Base-by-base conservation (phyloP, 2,888 invertebrate species). In the Drosophila borealis region DNA sequence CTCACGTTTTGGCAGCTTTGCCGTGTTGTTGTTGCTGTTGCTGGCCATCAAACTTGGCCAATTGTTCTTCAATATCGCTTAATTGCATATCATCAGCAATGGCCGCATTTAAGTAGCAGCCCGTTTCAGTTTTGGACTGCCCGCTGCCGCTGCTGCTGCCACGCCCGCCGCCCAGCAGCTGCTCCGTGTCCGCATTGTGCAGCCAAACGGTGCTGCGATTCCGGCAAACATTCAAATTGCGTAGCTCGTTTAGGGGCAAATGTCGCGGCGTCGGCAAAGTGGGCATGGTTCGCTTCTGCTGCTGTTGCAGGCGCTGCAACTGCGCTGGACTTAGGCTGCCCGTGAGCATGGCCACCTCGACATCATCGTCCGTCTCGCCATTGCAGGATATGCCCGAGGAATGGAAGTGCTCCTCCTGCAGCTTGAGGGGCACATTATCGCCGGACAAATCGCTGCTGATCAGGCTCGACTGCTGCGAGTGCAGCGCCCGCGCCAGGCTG, bases 1-100 rank as follows among this genome's bases (percentile, higher is more conserved):
- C 78, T 78, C 64, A 80, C 78, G 67, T 77, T 77, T 77, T 61
- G 69, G 73, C 71, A 70, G 67, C 64, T 41, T 53, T 49, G 48
- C 19, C 34, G 56, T 34, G 66, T 25, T 62, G 73, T n/a, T 21
- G 49, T 36, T 71, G 46, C 10, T 59, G 71, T 25, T 51, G 67
- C 34, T 70, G 74, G 63, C 77, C 78, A 75, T 85, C 77, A 68
- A 90, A 88, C 74, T 82, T 89, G 63, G 92, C 90, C 80, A 92
- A 81, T 86, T 92, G 91, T 79, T 92, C 92, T 73, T 92, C 92
- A 75, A 92, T 92, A 89, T 92, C 92, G 78, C 91, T 92, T 70
- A 92, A 73, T 75, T 90, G 91, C 55, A 91, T 88, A 79, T 92
- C 91, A 73, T 91, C 91, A 19, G 81, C 76, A 75, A 89, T 89